These are phyloP conservation scores for Melanitta fusca DNA, from an alignment of 2,797 vertebrate species.

Conservation along the genomic window DNA sequence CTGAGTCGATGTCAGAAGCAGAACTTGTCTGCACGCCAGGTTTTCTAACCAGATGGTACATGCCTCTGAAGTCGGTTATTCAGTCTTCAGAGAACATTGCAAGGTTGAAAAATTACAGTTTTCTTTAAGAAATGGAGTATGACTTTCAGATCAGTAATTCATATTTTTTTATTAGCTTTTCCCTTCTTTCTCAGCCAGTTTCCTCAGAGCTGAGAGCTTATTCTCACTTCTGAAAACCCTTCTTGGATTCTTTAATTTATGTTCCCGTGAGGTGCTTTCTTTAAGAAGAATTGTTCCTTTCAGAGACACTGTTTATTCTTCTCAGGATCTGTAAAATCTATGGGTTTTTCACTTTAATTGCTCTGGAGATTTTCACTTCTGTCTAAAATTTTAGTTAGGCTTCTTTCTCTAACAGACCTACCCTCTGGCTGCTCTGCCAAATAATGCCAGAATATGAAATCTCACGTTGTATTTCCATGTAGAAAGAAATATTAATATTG, in stretches of 20 bases:
- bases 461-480: background rate
- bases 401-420: conserved; percentile 34
- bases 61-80: background rate
- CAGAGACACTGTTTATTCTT: conserved; percentile 44
- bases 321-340: conserved; percentile 18
- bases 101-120: background rate
- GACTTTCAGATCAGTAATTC: background rate
- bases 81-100: background rate
- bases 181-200: background rate
- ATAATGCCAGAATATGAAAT: conserved; percentile 41
- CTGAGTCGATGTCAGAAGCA: background rate
- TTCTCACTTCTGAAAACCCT: conserved; percentile 35
- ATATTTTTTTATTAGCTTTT: background rate
- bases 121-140: conserved; percentile 16
- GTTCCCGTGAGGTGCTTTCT: conserved; percentile 23
- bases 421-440: background rate
- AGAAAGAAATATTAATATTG: background rate
- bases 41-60: background rate
- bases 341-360: background rate
- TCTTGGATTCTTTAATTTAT: background rate
- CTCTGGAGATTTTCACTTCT: conserved; percentile 23
- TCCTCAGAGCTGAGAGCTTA: background rate
- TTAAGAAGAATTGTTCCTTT: conserved; percentile 24
- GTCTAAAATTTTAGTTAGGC: conserved; percentile 21
- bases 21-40: background rate